Conservation (phyloP, 2,113 vertebrate genomes). For the Cairina moschata region DNA sequence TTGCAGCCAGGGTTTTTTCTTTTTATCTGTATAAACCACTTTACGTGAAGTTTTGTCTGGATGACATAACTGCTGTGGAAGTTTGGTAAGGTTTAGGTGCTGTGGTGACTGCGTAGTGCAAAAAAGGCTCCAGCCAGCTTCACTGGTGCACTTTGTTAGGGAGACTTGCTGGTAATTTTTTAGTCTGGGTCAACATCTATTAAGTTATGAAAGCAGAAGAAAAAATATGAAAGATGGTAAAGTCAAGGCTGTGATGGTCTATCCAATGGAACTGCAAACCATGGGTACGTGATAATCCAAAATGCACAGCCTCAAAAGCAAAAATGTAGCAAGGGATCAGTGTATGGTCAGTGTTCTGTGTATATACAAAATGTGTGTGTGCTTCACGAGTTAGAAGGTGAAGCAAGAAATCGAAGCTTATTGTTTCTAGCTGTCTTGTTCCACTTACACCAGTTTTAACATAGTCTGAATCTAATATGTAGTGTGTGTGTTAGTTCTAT, state of each 20-base stretch:
- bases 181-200: not conserved
- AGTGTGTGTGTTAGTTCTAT: rapidly evolving
- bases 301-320: not conserved
- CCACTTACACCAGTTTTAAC: not conserved
- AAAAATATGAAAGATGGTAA: not conserved
- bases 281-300: not conserved
- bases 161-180: not conserved
- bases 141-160: not conserved
- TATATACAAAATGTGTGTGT: not conserved
- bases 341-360: not conserved
- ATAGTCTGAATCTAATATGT: not conserved
- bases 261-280: not conserved
- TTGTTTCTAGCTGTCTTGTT: not conserved
- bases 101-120: not conserved
- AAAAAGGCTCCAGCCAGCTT: not conserved
- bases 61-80: not conserved
- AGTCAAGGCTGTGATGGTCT: not conserved
- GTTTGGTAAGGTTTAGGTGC: not conserved
- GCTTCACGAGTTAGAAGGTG: not conserved
- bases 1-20: not conserved
- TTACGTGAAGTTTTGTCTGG: not conserved
- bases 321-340: not conserved
- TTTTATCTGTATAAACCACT: not conserved
- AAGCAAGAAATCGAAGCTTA: not conserved
- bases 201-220: not conserved